Base-by-base conservation (phyloP, 2,888 invertebrate genomes). In the Candidula unifasciata region DNA sequence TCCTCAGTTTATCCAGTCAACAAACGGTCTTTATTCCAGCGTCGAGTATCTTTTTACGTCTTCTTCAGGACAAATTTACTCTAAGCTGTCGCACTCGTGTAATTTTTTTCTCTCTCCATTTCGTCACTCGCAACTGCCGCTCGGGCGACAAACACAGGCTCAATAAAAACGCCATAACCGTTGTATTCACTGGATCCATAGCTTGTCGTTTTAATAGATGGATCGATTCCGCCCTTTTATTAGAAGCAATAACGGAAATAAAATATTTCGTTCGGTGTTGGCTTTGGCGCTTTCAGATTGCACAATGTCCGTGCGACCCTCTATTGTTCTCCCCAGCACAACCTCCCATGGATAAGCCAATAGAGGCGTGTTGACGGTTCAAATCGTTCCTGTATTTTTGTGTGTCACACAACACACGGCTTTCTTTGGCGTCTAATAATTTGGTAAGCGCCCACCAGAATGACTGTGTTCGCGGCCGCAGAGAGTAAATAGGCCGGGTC, bases 1-100 rank as follows among this genome's bases (percentile, higher is more conserved):
- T 79, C 79, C 66, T 79, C 79, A 64, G 68, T 79, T 79, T 79
- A 79, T 44, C 79, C 66, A 79, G 79, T 68, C 64, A 79, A 79
- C 79, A 79, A 79, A 27, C 35, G 30, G 37, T n/a, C 79, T 79
- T 79, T 79, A 37, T 66, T 79, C n/a, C 37, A 64, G 44, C 64
- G 21, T 68, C 30, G 66, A 24, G 44, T 79, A 79, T 79, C 79
- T 79, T 79, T 79, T 79, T 66, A 44, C 79, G 30, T 44, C 66
- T 60, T 68, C 79, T 79, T 79, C 44, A 3, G 44, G 44, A 64
- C 64, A 79, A 79, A 79, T 79, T 79, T 79, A 79, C 79, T 79
- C 21, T 35, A 27, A 44, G 79, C 37, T 66, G 66, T 68, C 37
- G 79, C 66, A 66, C 52, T 79, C 37, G 66, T 30, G 24, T 13